Conservation (phyloP, 2,797 vertebrate species). For the Octomys mimax region DNA sequence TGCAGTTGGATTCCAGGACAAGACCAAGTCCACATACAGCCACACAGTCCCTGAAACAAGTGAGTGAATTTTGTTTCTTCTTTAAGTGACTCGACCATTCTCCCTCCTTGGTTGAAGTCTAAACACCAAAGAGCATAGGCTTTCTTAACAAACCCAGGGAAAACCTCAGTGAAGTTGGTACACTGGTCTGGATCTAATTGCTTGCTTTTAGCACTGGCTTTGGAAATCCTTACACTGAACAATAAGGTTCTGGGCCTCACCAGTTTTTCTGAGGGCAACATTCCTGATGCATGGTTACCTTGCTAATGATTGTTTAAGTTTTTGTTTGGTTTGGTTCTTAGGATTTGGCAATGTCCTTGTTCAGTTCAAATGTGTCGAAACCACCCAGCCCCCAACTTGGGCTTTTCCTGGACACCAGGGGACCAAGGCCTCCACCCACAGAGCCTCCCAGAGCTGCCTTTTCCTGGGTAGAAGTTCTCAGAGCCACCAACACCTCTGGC, state of each 20-base stretch:
- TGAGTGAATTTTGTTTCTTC: not conserved
- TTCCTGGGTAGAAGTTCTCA: too few relatives aligned
- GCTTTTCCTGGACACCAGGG: too few relatives aligned
- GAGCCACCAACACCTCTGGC: not conserved
- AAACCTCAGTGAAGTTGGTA: not conserved
- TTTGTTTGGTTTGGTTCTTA: not conserved
- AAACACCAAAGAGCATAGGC: not conserved
- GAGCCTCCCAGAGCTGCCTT: too few relatives aligned
- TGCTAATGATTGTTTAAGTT: not conserved
- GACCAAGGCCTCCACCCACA: too few relatives aligned
- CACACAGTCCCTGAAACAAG: not conserved
- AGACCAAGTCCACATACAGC: not conserved
- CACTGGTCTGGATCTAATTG: too few relatives aligned
- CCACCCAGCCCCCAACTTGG: not conserved
- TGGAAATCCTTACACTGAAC: not conserved
- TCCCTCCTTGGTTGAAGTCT: not conserved
- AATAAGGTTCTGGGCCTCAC: too few relatives aligned
- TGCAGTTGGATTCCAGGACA: not conserved
- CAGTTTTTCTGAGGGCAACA: not conserved
- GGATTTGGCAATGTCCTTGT: not conserved
- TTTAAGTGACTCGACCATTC: not conserved
- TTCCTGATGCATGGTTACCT: too few relatives aligned
- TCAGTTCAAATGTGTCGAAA: not conserved
- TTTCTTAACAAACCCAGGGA: not conserved
- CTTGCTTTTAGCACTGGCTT: not conserved